A percentile compares a stretch with the other conserved stretches of the same genome.
Evolutionary conservation across 1,140 invertebrate genomes (phyloP).

Genomic region (Zophobas morio): DNA sequence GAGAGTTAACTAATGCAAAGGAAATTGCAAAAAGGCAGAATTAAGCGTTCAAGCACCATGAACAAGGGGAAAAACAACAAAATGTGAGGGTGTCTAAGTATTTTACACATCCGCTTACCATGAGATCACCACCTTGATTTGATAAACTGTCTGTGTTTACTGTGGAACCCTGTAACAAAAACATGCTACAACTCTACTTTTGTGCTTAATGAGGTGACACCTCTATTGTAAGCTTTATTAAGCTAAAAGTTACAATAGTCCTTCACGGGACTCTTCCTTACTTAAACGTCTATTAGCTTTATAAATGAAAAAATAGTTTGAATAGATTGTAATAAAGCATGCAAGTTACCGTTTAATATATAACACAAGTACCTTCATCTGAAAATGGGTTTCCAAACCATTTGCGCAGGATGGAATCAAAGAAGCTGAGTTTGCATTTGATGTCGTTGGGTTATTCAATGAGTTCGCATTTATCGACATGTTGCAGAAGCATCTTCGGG

Average conservation of each 20-base stretch:
- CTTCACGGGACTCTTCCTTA: neutral
- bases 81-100: neutral
- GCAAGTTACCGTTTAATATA: constrained; percentile 2
- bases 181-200: constrained; percentile 51
- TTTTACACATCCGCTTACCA: constrained; percentile 53
- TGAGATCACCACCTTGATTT: constrained; percentile 51
- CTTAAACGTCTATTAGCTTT: constrained; percentile 20
- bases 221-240: constrained; percentile 45
- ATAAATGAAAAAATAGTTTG: neutral
- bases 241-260: neutral
- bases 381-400: constrained; percentile 84
- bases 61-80: neutral
- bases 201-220: constrained; percentile 10
- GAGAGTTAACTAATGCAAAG: neutral
- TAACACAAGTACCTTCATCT: constrained; percentile 73
- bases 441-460: constrained; percentile 87
- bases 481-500: constrained; percentile 80
- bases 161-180: constrained; percentile 56
- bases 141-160: constrained; percentile 50
- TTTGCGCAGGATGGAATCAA: constrained; percentile 79
- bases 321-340: constrained; percentile 39
- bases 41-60: neutral
- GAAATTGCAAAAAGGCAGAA: constrained; percentile 18
- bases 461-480: constrained; percentile 84
- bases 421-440: constrained; percentile 78